A percentile compares a stretch with the other conserved stretches of the same genome.
phyloP scores from a whole-genome alignment of 2,797 vertebrate species.

The Zalophus californianus region DNA sequence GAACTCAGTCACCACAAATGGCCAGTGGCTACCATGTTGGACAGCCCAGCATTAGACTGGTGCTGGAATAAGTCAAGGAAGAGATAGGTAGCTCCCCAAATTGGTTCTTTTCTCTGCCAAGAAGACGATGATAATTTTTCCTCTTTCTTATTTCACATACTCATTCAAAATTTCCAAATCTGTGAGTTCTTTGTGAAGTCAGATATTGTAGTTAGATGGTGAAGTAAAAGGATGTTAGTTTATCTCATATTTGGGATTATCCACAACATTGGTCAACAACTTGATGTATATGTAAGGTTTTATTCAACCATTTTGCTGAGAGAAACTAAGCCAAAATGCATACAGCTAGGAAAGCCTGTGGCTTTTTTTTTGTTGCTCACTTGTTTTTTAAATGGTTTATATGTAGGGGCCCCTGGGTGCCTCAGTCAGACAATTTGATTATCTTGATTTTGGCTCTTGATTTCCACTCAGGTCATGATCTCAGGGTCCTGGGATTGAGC shows the following conservation, averaged over 20 bases:
- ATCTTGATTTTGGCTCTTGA: background rate
- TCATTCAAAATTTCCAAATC: slow-evolving; percentile 17
- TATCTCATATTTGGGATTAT: background rate
- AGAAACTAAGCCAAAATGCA: background rate
- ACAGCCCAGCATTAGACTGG: background rate
- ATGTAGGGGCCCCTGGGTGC: background rate
- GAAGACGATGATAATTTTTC: background rate
- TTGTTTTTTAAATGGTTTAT: slow-evolving; percentile 3
- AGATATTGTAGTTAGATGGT: background rate
- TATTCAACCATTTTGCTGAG: background rate
- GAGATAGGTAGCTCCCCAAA: background rate
- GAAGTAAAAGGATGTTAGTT: background rate
- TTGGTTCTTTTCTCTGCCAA: background rate
- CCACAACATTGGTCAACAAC: background rate
- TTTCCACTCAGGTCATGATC: background rate
- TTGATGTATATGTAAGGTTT: background rate
- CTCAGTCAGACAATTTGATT: background rate
- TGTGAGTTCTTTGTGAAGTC: slow-evolving; percentile 8
- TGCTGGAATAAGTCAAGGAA: background rate
- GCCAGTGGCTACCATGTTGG: background rate
- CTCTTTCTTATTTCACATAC: background rate
- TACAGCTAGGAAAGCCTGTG: background rate
- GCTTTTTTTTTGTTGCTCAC: background rate
- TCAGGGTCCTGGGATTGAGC: background rate
- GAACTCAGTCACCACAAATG: background rate